Conservation (phyloP, 2,797 vertebrate species). For the Peromyscus melanophrys region DNA sequence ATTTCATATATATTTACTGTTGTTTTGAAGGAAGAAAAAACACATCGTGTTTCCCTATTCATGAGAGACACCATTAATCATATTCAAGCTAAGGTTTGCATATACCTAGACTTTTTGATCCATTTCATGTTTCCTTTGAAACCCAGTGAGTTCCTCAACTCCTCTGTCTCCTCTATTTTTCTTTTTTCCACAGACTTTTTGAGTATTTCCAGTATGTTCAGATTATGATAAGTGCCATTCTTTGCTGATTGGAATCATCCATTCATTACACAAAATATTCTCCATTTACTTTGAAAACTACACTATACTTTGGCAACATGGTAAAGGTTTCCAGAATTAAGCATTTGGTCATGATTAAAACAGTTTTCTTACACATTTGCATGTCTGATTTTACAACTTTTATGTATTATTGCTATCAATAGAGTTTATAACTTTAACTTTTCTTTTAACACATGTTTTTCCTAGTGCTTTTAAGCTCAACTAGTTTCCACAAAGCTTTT, state of each 20-base stretch:
- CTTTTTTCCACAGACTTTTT: not conserved
- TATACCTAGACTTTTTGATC: not conserved
- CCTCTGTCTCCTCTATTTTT: not conserved
- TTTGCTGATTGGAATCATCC: not conserved
- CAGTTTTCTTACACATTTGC: not conserved
- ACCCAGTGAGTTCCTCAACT: not conserved
- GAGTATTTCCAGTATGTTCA: not conserved
- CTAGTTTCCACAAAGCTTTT: not conserved
- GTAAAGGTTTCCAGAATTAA: conserved; percentile 28
- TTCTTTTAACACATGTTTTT: not conserved
- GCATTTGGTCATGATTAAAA: not conserved
- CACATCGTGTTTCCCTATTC: not conserved
- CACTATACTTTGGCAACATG: not conserved
- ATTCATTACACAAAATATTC: not conserved
- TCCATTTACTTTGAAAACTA: not conserved
- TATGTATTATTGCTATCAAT: not conserved
- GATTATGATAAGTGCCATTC: not conserved
- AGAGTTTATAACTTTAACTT: conserved; percentile 7
- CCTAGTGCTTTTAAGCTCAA: not conserved
- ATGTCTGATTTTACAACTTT: not conserved
- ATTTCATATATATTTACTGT: not conserved
- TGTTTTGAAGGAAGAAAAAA: not conserved
- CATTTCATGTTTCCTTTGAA: conserved; percentile 14
- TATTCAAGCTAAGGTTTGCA: not conserved
- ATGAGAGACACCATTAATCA: not conserved